A percentile compares a stretch with the other conserved stretches of the same genome.
phyloP scores from a whole-genome alignment of 2,888 invertebrate genomes.

The Spilosoma lubricipeda region DNA sequence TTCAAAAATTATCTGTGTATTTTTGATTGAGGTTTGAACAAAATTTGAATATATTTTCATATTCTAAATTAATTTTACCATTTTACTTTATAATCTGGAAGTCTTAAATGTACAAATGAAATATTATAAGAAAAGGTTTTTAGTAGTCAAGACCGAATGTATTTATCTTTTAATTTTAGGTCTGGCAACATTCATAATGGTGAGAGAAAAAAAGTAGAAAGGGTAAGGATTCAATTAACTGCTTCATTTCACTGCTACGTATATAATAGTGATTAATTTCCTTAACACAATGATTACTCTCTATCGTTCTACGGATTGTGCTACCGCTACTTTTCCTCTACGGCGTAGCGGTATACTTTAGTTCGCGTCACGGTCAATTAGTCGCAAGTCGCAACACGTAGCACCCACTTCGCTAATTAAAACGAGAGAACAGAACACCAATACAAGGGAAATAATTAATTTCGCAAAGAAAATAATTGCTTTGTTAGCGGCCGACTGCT shows the following conservation, averaged over 20 bases:
- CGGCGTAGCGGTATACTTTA: constrained; percentile 44
- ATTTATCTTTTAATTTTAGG: not conserved
- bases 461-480: constrained; percentile 60
- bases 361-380: constrained; percentile 56
- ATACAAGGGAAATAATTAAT: constrained; percentile 63
- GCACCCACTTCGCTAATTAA: constrained; percentile 61
- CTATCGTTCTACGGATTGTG: constrained; percentile 32
- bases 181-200: not conserved
- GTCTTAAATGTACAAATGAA: not conserved
- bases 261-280: constrained; percentile 48
- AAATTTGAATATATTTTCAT: constrained; percentile 14
- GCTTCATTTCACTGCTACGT: constrained; percentile 33
- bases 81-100: not conserved
- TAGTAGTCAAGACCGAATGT: not conserved
- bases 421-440: constrained; percentile 52
- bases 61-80: not conserved
- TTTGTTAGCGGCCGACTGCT: constrained; percentile 52
- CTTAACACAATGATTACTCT: constrained; percentile 38
- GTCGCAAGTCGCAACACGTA: constrained; percentile 58
- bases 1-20: constrained; percentile 14
- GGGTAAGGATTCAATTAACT: constrained; percentile 32
- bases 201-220: not conserved
- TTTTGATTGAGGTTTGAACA: constrained; percentile 17
- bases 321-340: constrained; percentile 30
- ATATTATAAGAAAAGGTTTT: not conserved